phyloP scores from a whole-genome alignment of 2,888 invertebrate genomes.

The Eilema depressum region DNA sequence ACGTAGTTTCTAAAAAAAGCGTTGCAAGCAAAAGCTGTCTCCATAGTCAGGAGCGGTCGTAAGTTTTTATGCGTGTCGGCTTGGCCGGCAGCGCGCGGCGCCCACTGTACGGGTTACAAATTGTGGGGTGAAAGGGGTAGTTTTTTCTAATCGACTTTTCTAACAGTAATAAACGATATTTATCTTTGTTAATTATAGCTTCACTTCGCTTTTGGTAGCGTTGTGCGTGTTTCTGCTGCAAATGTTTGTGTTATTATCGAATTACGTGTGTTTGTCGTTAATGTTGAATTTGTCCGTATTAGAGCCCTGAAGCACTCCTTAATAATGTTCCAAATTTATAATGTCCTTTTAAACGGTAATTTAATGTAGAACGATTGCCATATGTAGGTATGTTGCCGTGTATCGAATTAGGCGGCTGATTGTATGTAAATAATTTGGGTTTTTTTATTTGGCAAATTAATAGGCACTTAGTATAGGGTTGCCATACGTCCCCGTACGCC shows the following conservation, averaged over 20 bases:
- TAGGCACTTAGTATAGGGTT: no score
- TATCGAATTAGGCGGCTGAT: constrained; percentile 6
- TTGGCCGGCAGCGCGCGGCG: constrained; percentile 72
- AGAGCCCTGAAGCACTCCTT: constrained; percentile 50
- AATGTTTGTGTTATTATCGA: constrained; percentile 83
- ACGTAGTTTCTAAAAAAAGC: background rate
- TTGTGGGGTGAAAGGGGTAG: constrained; percentile 87
- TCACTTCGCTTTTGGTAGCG: constrained; percentile 82
- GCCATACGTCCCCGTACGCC: no score
- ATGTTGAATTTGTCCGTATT: constrained; percentile 63
- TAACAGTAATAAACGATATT: constrained; percentile 87
- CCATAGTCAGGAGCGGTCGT: constrained; percentile 58
- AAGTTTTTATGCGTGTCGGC: constrained; percentile 81
- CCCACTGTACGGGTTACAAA: constrained; percentile 87
- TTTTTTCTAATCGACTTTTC: constrained; percentile 87
- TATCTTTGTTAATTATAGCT: constrained; percentile 87
- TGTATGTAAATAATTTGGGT: background rate
- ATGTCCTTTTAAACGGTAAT: constrained; percentile 24
- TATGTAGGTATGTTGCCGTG: constrained; percentile 5
- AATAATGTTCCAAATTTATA: constrained; percentile 36
- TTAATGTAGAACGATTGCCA: constrained; percentile 15
- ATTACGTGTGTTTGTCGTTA: constrained; percentile 81
- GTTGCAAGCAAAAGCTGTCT: constrained; percentile 55
- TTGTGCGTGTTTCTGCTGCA: constrained; percentile 80
- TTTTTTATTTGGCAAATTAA: no score